Percentiles rank a stretch among this genome's conserved stretches.
Evolutionary conservation across 2,113 vertebrate genomes (phyloP).

Genomic region (Clupea harengus): DNA sequence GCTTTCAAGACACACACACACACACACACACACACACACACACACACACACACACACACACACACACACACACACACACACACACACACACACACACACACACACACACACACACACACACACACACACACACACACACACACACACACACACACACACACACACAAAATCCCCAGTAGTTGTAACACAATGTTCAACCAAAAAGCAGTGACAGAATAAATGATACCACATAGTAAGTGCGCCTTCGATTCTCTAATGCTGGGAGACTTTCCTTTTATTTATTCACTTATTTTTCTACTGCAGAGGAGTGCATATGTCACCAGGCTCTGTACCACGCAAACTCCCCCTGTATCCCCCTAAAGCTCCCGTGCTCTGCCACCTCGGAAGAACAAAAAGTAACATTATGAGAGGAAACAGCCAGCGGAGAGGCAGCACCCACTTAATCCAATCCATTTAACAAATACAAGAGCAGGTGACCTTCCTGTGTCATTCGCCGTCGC

Average conservation of each 20-base stretch:
- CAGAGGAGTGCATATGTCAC: conserved; percentile 64
- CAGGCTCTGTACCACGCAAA: conserved; percentile 56
- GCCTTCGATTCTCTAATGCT: conserved; percentile 67
- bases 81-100: background rate
- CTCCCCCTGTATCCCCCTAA: conserved; percentile 42
- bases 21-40: background rate
- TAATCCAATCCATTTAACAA: conserved; percentile 76
- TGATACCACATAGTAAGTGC: conserved; percentile 61
- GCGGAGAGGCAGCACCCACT: conserved; percentile 67
- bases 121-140: conserved; percentile 20
- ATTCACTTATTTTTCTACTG: conserved; percentile 7
- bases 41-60: too few species aligned
- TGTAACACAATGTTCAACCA: conserved; percentile 55
- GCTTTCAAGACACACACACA: conserved; percentile 49
- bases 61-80: background rate
- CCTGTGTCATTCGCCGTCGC: conserved; percentile 65
- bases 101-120: background rate
- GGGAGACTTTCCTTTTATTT: conserved; percentile 54
- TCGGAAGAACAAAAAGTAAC: conserved; percentile 63
- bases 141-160: background rate
- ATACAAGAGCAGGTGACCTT: conserved; percentile 73
- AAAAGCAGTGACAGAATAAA: conserved; percentile 58
- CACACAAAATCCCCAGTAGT: conserved; percentile 7
- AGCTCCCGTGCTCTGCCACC: conserved; percentile 34
- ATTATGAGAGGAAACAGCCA: conserved; percentile 68